Evolutionary conservation across 2,797 vertebrate species (phyloP).

Genomic region (Sebastes vulpes): DNA sequence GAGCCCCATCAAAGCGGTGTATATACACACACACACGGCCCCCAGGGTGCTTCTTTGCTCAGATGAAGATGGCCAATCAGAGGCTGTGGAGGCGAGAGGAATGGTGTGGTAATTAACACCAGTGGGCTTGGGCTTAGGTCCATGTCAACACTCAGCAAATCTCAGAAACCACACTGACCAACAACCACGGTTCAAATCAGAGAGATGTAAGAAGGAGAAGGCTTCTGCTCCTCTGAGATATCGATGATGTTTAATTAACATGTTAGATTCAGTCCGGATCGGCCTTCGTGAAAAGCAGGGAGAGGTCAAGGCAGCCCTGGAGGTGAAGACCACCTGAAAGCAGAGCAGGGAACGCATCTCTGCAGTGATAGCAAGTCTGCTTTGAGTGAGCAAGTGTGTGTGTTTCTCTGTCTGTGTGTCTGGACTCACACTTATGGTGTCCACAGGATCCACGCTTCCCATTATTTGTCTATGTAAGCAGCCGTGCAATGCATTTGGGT

Average conservation of each 20-base stretch:
- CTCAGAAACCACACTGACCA: slow-evolving; percentile 33
- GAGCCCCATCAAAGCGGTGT: slow-evolving; percentile 50
- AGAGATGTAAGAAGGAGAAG: background rate
- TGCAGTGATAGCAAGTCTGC: background rate
- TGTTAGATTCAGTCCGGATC: slow-evolving; percentile 4
- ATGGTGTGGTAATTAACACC: slow-evolving; percentile 65
- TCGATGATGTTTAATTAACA: slow-evolving; percentile 50
- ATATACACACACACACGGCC: background rate
- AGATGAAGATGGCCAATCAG: slow-evolving; percentile 62
- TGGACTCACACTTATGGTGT: background rate
- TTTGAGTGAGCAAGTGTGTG: background rate
- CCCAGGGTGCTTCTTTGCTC: slow-evolving; percentile 33
- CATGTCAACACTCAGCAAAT: slow-evolving; percentile 22
- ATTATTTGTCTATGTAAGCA: no score
- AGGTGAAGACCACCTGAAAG: background rate
- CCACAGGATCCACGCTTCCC: no score
- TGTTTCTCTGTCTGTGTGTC: background rate
- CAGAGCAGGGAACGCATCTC: background rate
- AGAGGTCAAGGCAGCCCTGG: slow-evolving; percentile 23
- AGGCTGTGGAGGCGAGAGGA: slow-evolving; percentile 30
- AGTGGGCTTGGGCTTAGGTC: slow-evolving; percentile 35
- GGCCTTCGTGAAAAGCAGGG: background rate
- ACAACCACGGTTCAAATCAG: slow-evolving; percentile 1
- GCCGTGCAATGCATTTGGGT: no score
- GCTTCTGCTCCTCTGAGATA: slow-evolving; percentile 18